These are phyloP conservation scores for Chaunax sp. DNA, from an alignment of 2,797 vertebrate species.

Conservation along the genomic window DNA sequence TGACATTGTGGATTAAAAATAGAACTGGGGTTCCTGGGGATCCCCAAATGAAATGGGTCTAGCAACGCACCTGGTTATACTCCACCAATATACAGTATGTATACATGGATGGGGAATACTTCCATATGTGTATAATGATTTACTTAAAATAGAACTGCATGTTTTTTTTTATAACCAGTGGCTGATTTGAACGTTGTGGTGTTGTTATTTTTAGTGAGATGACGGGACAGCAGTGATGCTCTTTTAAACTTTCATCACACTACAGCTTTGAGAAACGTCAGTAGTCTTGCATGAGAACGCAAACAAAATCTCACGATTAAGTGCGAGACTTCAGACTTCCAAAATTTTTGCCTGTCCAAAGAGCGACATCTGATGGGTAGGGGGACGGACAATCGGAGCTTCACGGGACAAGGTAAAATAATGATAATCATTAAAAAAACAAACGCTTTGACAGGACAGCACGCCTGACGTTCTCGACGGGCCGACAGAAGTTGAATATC, in stretches of 20 bases:
- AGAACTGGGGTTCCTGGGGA: too few relatives aligned
- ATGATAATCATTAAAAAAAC: not conserved
- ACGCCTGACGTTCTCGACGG: conserved; percentile 25
- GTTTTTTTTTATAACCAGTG: too few relatives aligned
- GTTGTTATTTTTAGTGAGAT: not conserved
- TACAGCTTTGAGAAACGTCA: conserved; percentile 70
- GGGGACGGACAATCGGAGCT: conserved; percentile 41
- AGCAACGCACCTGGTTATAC: too few relatives aligned
- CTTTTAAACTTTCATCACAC: conserved; percentile 20
- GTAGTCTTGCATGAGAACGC: conserved; percentile 56
- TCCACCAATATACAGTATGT: too few relatives aligned
- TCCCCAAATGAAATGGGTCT: too few relatives aligned
- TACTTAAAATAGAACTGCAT: too few relatives aligned
- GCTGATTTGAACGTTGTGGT: not conserved
- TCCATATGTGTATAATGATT: too few relatives aligned
- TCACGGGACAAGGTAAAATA: conserved; percentile 73
- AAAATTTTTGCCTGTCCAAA: conserved; percentile 69
- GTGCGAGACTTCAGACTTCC: conserved; percentile 73
- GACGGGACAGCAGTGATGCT: not conserved
- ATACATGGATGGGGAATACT: too few relatives aligned
- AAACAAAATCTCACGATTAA: conserved; percentile 81
- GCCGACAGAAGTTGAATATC: conserved; percentile 45
- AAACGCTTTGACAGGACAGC: not conserved
- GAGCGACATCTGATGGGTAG: conserved; percentile 78
- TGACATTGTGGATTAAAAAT: too few relatives aligned